Percentiles rank a stretch among this genome's conserved stretches.
These are phyloP conservation scores for Apantesis nais DNA, from an alignment of 2,888 invertebrate species.

Conservation along the genomic window DNA sequence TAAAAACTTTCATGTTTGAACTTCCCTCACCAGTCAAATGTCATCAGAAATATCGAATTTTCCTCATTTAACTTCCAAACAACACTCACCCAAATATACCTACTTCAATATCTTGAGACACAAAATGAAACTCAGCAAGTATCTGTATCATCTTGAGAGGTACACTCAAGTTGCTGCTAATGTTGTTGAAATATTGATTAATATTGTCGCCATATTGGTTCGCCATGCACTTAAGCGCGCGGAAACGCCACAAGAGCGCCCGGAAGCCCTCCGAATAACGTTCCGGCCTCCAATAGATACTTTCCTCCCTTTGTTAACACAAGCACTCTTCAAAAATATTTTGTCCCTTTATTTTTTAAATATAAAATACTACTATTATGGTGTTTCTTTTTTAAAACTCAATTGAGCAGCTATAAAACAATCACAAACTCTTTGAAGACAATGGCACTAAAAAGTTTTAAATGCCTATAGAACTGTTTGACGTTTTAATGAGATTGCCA, in stretches of 20 bases:
- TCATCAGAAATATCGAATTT: background rate
- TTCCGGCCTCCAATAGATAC: slow-evolving; percentile 70
- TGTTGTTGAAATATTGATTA: slow-evolving; percentile 87
- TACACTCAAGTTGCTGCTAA: slow-evolving; percentile 64
- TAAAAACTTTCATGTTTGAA: background rate
- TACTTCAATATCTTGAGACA: slow-evolving; percentile 26
- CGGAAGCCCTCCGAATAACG: slow-evolving; percentile 69
- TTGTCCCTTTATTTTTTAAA: slow-evolving; percentile 37
- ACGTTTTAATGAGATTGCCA: slow-evolving; percentile 36
- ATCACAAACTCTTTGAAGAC: too few relatives aligned
- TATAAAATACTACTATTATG: background rate
- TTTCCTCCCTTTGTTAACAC: slow-evolving; percentile 70
- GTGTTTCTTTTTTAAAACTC: slow-evolving; percentile 47
- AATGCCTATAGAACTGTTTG: slow-evolving; percentile 24
- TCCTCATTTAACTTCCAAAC: background rate
- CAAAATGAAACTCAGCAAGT: slow-evolving; percentile 58
- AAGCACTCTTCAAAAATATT: slow-evolving; percentile 60
- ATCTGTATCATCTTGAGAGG: slow-evolving; percentile 72
- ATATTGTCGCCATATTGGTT: slow-evolving; percentile 84
- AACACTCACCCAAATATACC: slow-evolving; percentile 4
- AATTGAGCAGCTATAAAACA: slow-evolving; percentile 67
- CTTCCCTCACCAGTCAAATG: background rate
- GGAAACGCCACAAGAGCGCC: slow-evolving; percentile 60
- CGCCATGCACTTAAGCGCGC: slow-evolving; percentile 73
- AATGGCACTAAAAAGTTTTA: slow-evolving; percentile 30